Conservation (phyloP, 2,113 vertebrate species). For the Chunga burmeisteri region DNA sequence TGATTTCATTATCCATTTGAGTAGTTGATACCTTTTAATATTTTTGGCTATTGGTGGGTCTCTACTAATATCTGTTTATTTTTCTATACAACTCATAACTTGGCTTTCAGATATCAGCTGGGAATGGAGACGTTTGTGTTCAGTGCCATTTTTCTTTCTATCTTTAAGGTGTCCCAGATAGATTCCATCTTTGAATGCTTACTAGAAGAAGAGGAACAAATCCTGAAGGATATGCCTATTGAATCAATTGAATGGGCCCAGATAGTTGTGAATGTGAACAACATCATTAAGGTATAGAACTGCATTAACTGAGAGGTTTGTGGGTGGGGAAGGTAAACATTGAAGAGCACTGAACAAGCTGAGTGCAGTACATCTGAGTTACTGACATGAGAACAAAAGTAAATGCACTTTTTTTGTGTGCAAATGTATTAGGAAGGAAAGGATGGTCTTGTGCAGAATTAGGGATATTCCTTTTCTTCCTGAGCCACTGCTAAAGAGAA, state of each 20-base stretch:
- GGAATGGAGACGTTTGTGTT: neutral
- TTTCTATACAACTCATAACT: neutral
- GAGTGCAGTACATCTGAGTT: neutral
- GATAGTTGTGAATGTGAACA: constrained; percentile 85
- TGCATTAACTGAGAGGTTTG: neutral
- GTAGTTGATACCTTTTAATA: neutral
- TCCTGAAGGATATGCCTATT: constrained; percentile 78
- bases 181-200: constrained; percentile 90
- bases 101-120: neutral
- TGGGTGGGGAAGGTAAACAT: neutral
- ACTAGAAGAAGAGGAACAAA: constrained; percentile 88
- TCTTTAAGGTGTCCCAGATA: constrained; percentile 89
- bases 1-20: neutral
- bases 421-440: neutral
- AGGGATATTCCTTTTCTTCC: neutral
- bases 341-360: neutral
- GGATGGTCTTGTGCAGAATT: neutral
- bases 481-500: neutral
- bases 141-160: neutral
- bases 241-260: constrained; percentile 88
- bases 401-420: neutral
- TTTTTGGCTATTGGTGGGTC: neutral
- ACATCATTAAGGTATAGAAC: constrained; percentile 85
- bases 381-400: neutral
- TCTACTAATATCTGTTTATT: neutral